Conservation (phyloP, 2,797 vertebrate species). For the Poeciliopsis infans region DNA sequence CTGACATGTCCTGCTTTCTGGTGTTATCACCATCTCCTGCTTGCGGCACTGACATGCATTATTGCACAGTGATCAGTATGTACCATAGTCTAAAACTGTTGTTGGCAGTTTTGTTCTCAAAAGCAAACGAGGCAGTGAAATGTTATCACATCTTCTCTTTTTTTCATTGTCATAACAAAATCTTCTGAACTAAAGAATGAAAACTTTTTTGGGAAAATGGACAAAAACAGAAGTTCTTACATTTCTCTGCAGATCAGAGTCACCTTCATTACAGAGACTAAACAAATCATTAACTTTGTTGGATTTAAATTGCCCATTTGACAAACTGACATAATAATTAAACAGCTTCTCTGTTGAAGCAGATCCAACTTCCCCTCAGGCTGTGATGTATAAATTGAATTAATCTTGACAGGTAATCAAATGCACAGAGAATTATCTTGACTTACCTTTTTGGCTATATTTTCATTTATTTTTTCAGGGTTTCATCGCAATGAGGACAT, state of each 20-base stretch:
- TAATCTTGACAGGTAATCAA: background rate
- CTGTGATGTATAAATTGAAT: background rate
- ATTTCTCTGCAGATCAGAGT: background rate
- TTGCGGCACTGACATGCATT: background rate
- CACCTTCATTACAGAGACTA: background rate
- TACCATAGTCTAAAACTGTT: background rate
- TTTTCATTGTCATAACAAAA: background rate
- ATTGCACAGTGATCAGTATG: background rate
- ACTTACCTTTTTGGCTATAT: conserved; percentile 23
- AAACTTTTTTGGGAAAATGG: background rate
- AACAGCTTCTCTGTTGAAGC: background rate
- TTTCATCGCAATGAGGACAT: conserved; percentile 98
- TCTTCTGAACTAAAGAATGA: background rate
- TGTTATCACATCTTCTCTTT: background rate
- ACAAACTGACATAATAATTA: background rate
- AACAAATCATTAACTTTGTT: background rate
- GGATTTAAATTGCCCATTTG: background rate
- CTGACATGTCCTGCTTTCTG: background rate
- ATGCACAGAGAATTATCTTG: background rate
- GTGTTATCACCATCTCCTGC: background rate
- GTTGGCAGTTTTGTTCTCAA: background rate
- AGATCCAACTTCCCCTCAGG: background rate
- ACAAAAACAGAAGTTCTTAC: background rate
- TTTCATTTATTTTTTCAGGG: conserved; percentile 78
- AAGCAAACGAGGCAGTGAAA: background rate